phyloP scores from a whole-genome alignment of 2,113 vertebrate species.

The Aviceda subcristata region DNA sequence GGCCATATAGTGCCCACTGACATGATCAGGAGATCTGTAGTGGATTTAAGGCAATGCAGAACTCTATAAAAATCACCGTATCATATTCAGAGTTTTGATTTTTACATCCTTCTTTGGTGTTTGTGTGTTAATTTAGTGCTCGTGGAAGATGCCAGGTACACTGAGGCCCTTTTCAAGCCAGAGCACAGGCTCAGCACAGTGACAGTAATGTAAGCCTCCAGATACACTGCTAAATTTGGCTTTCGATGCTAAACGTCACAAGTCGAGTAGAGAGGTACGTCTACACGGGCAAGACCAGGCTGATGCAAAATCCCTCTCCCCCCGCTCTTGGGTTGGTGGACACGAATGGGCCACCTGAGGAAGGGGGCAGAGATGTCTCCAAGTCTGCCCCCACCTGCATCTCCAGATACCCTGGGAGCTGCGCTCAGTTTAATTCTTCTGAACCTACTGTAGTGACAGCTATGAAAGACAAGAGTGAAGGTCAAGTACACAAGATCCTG shows the following conservation, averaged over 20 bases:
- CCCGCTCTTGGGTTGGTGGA: not conserved
- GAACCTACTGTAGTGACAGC: not conserved
- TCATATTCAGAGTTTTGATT: not conserved
- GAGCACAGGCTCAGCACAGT: not conserved
- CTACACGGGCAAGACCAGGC: accelerated
- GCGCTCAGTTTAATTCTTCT: accelerated
- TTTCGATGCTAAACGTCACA: not conserved
- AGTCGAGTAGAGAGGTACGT: not conserved
- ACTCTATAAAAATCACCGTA: not conserved
- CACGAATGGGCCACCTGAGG: not conserved
- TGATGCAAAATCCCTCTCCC: not conserved
- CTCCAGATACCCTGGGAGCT: not conserved
- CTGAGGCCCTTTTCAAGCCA: not conserved
- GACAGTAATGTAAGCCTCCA: not conserved
- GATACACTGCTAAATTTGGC: not conserved
- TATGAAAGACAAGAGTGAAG: not conserved
- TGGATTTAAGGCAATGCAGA: not conserved
- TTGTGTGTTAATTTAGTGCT: not conserved
- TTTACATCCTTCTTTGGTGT: not conserved
- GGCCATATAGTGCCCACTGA: not conserved
- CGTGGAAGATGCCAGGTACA: not conserved
- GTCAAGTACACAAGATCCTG: not conserved
- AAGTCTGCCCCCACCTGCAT: not conserved
- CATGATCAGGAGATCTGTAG: not conserved
- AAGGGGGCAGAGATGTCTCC: not conserved